Evolutionary conservation across 2,113 vertebrate genomes (phyloP), one percentile per base, ranked within the genome.

Genomic region (Gnathonemus longibarbis): DNA sequence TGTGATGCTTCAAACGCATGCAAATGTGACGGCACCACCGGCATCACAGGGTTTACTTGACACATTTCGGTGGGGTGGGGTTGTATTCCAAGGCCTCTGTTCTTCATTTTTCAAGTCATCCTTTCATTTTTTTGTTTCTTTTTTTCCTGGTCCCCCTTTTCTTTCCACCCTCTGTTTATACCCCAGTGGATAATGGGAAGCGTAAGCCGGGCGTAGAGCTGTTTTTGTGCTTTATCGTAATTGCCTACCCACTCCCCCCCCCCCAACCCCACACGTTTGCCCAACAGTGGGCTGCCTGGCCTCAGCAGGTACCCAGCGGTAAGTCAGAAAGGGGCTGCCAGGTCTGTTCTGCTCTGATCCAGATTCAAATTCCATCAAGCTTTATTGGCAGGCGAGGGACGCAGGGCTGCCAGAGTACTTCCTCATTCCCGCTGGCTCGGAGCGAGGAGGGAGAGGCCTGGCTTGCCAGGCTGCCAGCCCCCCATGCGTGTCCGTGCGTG

Each of bases 11-110:
- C 45, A 80, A 90, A 90, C 85, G 19, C 62, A 90, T 90, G 89
- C 62, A 90, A 90, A 90, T 90, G 62, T 88, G 89, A 80, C 48
- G 9, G 83, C 49, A 85, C 89, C 52, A 53, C 77, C 84, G 80
- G 77, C 89, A 62, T 89, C 80, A 62, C 24, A 56, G 80, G 39
- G 50, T 53, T 89, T 45, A 27, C 52, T 17, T 84, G 49, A 84
- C 48, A 52, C 35, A 53, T 84, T 19, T 6, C 31, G 50, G 35
- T 50, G 66, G 88, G 88, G 88, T 31, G 13, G 49, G 48, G 48
- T 84, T 49, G 48, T 48, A 50, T 48, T 48, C 48, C 84, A 83
- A 89, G 88, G 52, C 70, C 19, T 89, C 46, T 83, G 21, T 88
- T 77, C 62, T 19, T 49, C 88, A 49, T 27, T n/a, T 88, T 66